phyloP scores from a whole-genome alignment of 2,797 vertebrate genomes.

The Dromococcyx pavoninus region DNA sequence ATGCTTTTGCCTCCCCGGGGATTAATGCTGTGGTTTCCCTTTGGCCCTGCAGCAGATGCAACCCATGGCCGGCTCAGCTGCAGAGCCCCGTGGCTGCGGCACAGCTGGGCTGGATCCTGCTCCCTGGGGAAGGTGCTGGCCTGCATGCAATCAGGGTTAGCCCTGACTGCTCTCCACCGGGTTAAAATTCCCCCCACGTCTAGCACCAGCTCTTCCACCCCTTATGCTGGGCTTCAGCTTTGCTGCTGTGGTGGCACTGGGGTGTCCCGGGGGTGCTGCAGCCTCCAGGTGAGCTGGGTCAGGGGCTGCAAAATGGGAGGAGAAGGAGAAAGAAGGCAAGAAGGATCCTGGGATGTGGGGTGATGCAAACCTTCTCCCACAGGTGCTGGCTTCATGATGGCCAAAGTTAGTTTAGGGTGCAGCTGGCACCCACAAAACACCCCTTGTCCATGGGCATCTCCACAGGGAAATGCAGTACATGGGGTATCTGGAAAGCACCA shows the following conservation, averaged over 20 bases:
- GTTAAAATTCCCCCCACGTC: neutral
- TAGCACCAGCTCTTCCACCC: neutral
- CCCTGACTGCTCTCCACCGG: neutral
- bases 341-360: neutral
- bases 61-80: neutral
- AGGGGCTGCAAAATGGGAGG: neutral
- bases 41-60: neutral
- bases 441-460: neutral
- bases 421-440: neutral
- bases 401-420: neutral
- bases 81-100: neutral
- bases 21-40: neutral
- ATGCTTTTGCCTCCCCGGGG: neutral
- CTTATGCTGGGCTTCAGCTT: neutral
- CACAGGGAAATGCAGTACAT: rapidly evolving
- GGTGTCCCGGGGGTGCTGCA: neutral
- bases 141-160: neutral
- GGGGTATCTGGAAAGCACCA: neutral
- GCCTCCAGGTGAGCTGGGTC: neutral
- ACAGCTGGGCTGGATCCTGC: neutral
- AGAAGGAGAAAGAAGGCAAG: neutral
- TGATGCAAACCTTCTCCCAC: rapidly evolving
- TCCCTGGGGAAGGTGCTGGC: neutral
- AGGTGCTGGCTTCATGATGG: rapidly evolving
- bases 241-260: rapidly evolving